Conservation (phyloP, 2,888 invertebrate genomes). For the Acanthosepion pharaonis region DNA sequence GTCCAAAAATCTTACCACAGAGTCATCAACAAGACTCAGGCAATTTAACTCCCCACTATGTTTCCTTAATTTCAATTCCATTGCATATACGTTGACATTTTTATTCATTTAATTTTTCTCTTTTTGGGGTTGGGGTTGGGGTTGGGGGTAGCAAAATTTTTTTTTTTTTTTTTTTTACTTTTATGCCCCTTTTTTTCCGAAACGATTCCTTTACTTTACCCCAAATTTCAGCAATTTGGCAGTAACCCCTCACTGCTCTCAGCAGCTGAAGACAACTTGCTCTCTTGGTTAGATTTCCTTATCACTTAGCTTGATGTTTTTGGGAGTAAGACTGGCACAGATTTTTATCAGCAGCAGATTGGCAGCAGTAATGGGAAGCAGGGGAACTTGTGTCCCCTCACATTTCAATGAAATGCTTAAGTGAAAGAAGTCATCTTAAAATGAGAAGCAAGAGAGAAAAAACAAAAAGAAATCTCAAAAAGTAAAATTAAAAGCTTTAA, state of each 20-base stretch:
- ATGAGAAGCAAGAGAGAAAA: neutral
- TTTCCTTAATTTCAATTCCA: neutral
- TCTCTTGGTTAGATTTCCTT: neutral
- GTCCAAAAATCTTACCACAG: neutral
- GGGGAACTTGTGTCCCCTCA: neutral
- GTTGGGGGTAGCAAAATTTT: too few species aligned
- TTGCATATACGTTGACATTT: neutral
- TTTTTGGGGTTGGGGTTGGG: too few species aligned
- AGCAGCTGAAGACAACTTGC: neutral
- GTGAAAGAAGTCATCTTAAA: neutral
- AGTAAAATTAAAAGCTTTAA: neutral
- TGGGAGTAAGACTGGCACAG: neutral
- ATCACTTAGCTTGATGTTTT: too few species aligned
- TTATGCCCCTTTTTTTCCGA: too few species aligned
- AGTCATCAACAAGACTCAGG: neutral
- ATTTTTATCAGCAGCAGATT: neutral
- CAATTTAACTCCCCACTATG: neutral
- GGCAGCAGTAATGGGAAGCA: neutral
- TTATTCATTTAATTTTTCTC: neutral
- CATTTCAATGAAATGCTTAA: neutral
- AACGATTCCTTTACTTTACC: neutral
- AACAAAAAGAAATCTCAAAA: neutral
- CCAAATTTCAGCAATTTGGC: neutral
- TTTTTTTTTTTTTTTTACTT: too few species aligned
- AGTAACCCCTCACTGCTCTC: neutral